Conservation (phyloP, 2,113 vertebrate genomes). For the Callopanchax toddi region DNA sequence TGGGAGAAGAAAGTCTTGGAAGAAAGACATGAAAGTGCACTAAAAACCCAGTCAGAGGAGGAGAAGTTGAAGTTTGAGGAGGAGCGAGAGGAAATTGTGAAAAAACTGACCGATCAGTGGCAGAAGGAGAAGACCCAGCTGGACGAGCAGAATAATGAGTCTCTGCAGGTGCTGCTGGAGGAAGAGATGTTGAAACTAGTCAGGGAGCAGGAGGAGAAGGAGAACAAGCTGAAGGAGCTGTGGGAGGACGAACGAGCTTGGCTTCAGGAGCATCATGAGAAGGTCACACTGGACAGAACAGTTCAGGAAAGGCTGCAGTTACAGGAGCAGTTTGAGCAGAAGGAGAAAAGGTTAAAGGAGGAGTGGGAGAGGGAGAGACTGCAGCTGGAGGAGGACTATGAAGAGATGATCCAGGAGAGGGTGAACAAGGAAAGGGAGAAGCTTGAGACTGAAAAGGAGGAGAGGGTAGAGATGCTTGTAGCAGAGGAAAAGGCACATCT, state of each 20-base stretch:
- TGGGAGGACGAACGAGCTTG: conserved; percentile 71
- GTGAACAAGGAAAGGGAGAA: conserved; percentile 69
- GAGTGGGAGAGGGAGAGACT: conserved; percentile 76
- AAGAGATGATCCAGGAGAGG: conserved; percentile 77
- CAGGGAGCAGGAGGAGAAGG: conserved; percentile 76
- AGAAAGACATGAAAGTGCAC: conserved; percentile 65
- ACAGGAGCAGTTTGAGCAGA: conserved; percentile 66
- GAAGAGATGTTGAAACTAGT: conserved; percentile 66
- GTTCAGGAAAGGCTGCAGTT: conserved; percentile 57
- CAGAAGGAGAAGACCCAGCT: conserved; percentile 74
- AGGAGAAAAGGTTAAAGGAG: conserved; percentile 62
- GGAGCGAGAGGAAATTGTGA: conserved; percentile 64
- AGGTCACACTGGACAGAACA: conserved; percentile 62
- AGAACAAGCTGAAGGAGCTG: conserved; percentile 62
- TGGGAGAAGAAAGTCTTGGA: conserved; percentile 68
- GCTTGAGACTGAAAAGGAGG: conserved; percentile 52
- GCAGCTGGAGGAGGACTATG: conserved; percentile 73
- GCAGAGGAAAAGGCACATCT: conserved; percentile 72
- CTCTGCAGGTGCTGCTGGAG: conserved; percentile 76
- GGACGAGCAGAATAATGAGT: conserved; percentile 69
- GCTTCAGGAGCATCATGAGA: conserved; percentile 71
- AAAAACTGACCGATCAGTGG: conserved; percentile 70
- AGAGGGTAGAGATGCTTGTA: conserved; percentile 48
- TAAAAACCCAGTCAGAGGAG: conserved; percentile 74
- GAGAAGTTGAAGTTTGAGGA: conserved; percentile 52